Base-by-base conservation (phyloP, 2,113 vertebrate species). In the Pseudonaja textilis region DNA sequence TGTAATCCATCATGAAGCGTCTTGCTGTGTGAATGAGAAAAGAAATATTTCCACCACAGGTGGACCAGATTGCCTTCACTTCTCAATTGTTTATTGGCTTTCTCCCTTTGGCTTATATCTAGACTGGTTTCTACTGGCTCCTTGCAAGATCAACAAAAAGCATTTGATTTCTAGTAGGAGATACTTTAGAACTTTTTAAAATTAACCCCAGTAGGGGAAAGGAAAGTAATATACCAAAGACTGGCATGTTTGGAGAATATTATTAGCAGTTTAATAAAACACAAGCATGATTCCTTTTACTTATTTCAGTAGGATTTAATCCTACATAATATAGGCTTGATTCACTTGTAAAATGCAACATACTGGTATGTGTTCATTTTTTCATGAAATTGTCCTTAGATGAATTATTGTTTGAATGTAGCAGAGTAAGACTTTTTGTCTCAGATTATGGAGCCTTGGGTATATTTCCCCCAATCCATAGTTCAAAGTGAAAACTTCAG, bases 1-100 rank as follows among this genome's bases (percentile, higher is more conserved):
- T 95, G 92, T 90, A 93, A 95, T 97, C 88, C 69, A 89, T 96
- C 96, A 97, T 11, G 11, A 94, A 96, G 74, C 93, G 87, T 89
- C 89, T 69, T 5, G 25, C 93, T 93, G 94, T 39, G 91, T 92
- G 89, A 95, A 95, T 89, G 93, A 89, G 8, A 88, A 95, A 96
- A 90, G 89, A 69, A 20, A 4, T 16, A 45, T 93, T 96, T 81
- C 74, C 93, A 57, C 94, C 95, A 89, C 85, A 69, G 91, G 90
- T 95, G 93, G 92, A 96, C 91, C 81, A 0, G 0, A 93, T 42
- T 86, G 42, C 26, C 26, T 42, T 94, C 93, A 55, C 25, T 5
- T 11, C 74, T 47, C 47, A 91, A 45, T 0, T 93, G 47, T 94
- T 94, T 92, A 0, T 81, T 90, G 93, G 93, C 94, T 89, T 29